Conservation (phyloP, 2,113 vertebrate genomes). For the Illadopsis cleaveri region DNA sequence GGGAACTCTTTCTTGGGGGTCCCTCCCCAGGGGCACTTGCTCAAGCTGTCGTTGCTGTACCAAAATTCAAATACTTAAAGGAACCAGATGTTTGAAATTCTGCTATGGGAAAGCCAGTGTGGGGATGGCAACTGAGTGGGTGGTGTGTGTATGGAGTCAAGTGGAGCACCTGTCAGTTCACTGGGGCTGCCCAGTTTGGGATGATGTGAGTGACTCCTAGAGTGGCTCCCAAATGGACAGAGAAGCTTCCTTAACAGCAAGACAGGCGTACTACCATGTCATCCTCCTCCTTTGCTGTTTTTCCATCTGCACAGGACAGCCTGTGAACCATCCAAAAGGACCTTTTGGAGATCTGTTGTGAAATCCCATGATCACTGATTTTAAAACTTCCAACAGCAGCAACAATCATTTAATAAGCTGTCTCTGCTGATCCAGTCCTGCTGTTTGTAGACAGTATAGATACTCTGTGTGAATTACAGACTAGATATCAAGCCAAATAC, state of each 20-base stretch:
- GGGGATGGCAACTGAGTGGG: rapidly evolving
- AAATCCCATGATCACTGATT: not conserved
- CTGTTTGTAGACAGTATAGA: not conserved
- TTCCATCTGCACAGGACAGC: not conserved
- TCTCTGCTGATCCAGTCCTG: not conserved
- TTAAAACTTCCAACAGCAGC: not conserved
- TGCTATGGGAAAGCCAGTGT: not conserved
- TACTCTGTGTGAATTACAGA: not conserved
- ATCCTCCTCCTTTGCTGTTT: not conserved
- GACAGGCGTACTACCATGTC: not conserved
- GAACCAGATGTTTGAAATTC: not conserved
- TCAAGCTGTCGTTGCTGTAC: not conserved
- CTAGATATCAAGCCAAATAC: not conserved
- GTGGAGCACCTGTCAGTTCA: no score
- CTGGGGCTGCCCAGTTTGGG: not conserved
- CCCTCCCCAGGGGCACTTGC: not conserved
- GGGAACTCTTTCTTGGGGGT: not conserved
- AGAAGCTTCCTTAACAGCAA: not conserved
- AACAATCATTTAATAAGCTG: not conserved
- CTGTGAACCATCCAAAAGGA: not conserved
- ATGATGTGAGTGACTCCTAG: not conserved
- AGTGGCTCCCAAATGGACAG: not conserved
- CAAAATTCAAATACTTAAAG: not conserved
- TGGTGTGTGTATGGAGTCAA: not conserved
- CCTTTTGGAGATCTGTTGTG: not conserved